phyloP scores from a whole-genome alignment of 2,888 invertebrate species.

The Cyrtodaria siliqua region DNA sequence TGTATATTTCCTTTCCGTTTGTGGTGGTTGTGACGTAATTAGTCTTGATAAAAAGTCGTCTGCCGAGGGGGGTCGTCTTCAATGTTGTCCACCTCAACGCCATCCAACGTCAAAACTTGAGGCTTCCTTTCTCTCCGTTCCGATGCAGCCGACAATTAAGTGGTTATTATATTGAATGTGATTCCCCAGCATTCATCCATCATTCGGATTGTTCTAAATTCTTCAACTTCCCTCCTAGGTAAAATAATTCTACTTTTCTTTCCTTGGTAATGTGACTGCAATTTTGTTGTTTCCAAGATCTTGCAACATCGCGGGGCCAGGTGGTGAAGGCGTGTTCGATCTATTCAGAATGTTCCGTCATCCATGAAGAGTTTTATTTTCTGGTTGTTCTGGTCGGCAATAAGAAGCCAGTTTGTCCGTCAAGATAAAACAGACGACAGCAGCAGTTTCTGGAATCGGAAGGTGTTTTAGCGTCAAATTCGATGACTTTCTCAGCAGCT shows the following conservation, averaged over 20 bases:
- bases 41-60: constrained; percentile 62
- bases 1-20: constrained; percentile 54
- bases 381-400: constrained; percentile 64
- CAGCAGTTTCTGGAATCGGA: constrained; percentile 61
- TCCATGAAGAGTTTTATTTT: constrained; percentile 62
- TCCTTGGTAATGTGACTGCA: constrained; percentile 60
- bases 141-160: constrained; percentile 58
- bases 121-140: constrained; percentile 55
- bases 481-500: constrained; percentile 53
- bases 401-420: constrained; percentile 49
- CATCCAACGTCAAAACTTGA: constrained; percentile 62
- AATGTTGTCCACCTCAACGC: constrained; percentile 55
- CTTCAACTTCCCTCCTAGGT: constrained; percentile 54
- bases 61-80: constrained; percentile 57
- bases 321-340: constrained; percentile 61
- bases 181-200: constrained; percentile 65
- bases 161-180: constrained; percentile 46
- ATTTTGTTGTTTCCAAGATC: constrained; percentile 60
- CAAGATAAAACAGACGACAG: constrained; percentile 55
- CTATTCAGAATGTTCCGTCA: constrained; percentile 46
- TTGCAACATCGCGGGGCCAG: constrained; percentile 61
- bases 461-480: constrained; percentile 60
- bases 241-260: constrained; percentile 64
- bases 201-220: constrained; percentile 57
- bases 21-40: constrained; percentile 59